These are phyloP conservation scores for Acanthosoma haemorrhoidale DNA, from an alignment of 2,888 invertebrate genomes.

Conservation along the genomic window DNA sequence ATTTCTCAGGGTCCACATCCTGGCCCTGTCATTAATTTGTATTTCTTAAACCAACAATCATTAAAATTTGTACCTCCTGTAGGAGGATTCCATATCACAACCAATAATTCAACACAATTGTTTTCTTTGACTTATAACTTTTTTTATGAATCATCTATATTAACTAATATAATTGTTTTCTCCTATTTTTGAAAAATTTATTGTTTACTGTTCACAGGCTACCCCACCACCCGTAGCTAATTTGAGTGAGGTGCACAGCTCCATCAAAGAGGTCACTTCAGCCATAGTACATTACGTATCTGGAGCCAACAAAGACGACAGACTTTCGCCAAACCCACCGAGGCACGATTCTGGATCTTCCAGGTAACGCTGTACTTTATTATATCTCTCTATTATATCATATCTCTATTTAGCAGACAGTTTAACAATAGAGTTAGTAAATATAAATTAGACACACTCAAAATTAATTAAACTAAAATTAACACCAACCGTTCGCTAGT, in stretches of 20 bases:
- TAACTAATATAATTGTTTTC: neutral
- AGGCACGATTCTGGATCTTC: slow-evolving; percentile 42
- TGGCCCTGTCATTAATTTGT: too few relatives aligned
- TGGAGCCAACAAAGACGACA: slow-evolving; percentile 47
- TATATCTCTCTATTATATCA: neutral
- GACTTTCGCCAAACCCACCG: slow-evolving; percentile 44
- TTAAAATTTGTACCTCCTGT: too few relatives aligned
- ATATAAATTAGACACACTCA: too few relatives aligned
- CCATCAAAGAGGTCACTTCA: slow-evolving; percentile 87
- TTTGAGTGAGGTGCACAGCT: slow-evolving; percentile 66
- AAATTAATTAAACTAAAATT: neutral
- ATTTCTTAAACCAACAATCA: too few relatives aligned
- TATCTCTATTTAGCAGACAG: too few relatives aligned
- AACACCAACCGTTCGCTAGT: too few relatives aligned
- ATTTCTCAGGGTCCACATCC: too few relatives aligned
- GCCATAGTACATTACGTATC: slow-evolving; percentile 86
- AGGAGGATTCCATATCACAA: too few relatives aligned
- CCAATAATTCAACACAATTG: too few relatives aligned
- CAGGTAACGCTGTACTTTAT: slow-evolving; percentile 36
- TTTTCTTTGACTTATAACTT: too few relatives aligned
- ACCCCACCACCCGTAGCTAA: slow-evolving; percentile 44
- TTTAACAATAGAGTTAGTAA: too few relatives aligned
- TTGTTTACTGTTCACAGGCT: neutral
- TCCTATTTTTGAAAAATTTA: neutral
- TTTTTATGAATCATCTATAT: too few relatives aligned